These are phyloP conservation scores for Linepithema humile DNA, from an alignment of 1,140 invertebrate genomes.

Conservation along the genomic window DNA sequence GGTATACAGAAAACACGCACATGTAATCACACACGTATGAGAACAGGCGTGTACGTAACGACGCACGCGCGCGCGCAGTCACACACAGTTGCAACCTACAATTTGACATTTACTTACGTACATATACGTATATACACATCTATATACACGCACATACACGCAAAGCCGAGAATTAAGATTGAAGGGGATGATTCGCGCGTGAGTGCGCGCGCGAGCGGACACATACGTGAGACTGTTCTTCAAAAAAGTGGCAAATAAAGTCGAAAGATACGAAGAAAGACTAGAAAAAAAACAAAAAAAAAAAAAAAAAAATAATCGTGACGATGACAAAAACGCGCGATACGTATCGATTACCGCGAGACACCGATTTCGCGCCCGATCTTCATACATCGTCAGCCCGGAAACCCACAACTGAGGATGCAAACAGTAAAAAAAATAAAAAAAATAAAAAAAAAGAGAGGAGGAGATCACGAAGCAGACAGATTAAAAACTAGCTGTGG, in stretches of 20 bases:
- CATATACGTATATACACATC: background rate
- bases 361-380: background rate
- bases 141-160: conserved; percentile 25
- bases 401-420: background rate
- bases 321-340: background rate
- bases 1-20: conserved; percentile 60
- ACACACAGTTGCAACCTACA: conserved; percentile 11
- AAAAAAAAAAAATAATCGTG: background rate
- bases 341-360: background rate
- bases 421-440: conserved; percentile 1
- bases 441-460: background rate
- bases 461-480: conserved; percentile 42
- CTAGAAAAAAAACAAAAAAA: no score
- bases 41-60: conserved; percentile 11
- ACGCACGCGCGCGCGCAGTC: background rate
- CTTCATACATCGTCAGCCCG: background rate
- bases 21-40: conserved; percentile 54
- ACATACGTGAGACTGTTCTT: background rate
- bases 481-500: conserved; percentile 77
- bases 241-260: background rate
- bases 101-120: background rate
- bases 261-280: background rate
- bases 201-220: background rate
- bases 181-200: conserved; percentile 20
- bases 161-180: conserved; percentile 23